Evolutionary conservation across 2,113 vertebrate genomes (phyloP).

Genomic region (Cynoglossus semilaevis): DNA sequence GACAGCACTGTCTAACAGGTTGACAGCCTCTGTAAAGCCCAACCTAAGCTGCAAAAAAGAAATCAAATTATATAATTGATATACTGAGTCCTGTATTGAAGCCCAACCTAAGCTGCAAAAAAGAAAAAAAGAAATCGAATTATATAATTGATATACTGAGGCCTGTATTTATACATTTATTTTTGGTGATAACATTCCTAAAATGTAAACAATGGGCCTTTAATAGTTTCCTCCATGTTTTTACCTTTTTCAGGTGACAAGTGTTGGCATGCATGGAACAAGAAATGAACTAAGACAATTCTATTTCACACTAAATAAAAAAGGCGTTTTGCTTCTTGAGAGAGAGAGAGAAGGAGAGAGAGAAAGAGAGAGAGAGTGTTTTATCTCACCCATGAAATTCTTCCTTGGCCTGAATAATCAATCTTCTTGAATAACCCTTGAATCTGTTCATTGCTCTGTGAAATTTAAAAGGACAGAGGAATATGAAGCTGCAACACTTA

Average conservation of each 20-base stretch:
- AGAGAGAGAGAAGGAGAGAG: conserved; percentile 12
- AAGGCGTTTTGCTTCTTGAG: conserved; percentile 14
- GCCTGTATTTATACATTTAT: too few relatives aligned
- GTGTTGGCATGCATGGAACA: conserved; percentile 2
- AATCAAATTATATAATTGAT: too few relatives aligned
- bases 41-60: too few relatives aligned
- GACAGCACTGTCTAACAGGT: too few relatives aligned
- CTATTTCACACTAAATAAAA: conserved; percentile 2
- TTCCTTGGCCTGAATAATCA: conserved; percentile 70
- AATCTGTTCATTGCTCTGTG: conserved; percentile 76
- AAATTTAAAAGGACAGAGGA: conserved; percentile 47
- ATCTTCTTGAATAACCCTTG: conserved; percentile 80
- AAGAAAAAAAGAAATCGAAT: too few relatives aligned
- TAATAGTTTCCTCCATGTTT: not conserved
- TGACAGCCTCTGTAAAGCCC: too few relatives aligned
- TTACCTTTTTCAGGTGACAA: conserved; percentile 4
- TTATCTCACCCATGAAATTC: conserved; percentile 74
- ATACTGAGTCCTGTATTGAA: too few relatives aligned
- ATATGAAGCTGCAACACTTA: conserved; percentile 5
- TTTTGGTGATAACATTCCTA: too few relatives aligned
- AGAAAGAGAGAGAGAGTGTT: not conserved
- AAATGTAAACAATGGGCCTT: conserved; percentile 1
- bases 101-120: too few relatives aligned
- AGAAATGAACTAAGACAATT: not conserved
- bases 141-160: too few relatives aligned